A percentile compares a stretch with the other conserved stretches of the same genome.
Evolutionary conservation across 2,797 vertebrate genomes (phyloP).

Genomic region (Crax fasciolata): DNA sequence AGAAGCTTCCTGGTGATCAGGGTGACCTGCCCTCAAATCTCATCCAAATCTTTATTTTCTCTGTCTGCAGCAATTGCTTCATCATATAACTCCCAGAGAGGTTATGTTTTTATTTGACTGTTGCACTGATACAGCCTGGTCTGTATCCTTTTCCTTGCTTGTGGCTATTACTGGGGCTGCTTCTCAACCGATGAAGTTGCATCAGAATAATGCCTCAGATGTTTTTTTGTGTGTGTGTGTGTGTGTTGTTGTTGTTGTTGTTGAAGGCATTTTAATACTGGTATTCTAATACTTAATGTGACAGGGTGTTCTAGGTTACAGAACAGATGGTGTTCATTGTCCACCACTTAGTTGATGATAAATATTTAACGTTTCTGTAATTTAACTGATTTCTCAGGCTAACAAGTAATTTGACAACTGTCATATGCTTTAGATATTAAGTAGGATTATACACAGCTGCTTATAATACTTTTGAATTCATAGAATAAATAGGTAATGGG

Average conservation of each 20-base stretch:
- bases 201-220: background rate
- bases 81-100: background rate
- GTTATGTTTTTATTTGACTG: background rate
- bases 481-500: background rate
- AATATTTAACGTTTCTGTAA: slow-evolving; percentile 8
- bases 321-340: slow-evolving; percentile 18
- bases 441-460: background rate
- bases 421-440: background rate
- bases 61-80: background rate
- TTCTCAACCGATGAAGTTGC: background rate
- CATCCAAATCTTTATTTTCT: background rate
- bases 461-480: background rate
- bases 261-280: background rate
- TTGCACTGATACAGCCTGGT: background rate
- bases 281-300: background rate
- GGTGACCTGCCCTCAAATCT: background rate
- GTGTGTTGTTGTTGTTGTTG: background rate
- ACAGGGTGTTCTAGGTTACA: background rate
- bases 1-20: background rate
- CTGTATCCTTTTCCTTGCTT: background rate
- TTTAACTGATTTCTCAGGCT: background rate
- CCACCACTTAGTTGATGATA: background rate
- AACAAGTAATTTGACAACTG: background rate
- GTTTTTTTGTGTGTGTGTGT: background rate
- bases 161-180: background rate